phyloP scores from a whole-genome alignment of 2,888 invertebrate genomes.

The Anorthoa munda region DNA sequence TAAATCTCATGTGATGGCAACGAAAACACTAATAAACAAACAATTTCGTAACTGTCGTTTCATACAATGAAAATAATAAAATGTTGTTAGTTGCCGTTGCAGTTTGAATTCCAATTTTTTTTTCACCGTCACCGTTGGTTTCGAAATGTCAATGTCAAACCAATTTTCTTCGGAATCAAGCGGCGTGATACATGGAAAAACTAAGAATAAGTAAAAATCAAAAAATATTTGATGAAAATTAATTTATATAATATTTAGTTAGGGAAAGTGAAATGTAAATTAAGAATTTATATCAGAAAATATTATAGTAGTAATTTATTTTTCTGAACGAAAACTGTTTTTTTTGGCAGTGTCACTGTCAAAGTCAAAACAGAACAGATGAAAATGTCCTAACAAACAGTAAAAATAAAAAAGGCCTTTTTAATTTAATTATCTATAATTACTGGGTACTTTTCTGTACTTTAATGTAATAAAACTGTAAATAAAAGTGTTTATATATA shows the following conservation, averaged over 20 bases:
- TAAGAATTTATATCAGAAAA: not conserved
- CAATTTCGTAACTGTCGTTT: slow-evolving; percentile 75
- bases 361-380: not conserved
- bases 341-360: not conserved
- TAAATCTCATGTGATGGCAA: slow-evolving; percentile 47
- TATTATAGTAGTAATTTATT: not conserved
- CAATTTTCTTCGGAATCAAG: not conserved
- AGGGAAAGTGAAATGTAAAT: not conserved
- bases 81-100: slow-evolving; percentile 81
- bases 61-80: slow-evolving; percentile 64
- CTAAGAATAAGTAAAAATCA: not conserved
- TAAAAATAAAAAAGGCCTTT: too few relatives aligned
- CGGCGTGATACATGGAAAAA: slow-evolving; percentile 13
- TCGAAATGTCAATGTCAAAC: slow-evolving; percentile 48
- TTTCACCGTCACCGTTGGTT: slow-evolving; percentile 51
- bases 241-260: not conserved
- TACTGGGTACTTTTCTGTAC: not conserved
- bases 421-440: slow-evolving; percentile 6
- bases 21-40: slow-evolving; percentile 74
- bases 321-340: slow-evolving; percentile 4
- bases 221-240: not conserved
- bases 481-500: slow-evolving; percentile 19
- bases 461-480: not conserved
- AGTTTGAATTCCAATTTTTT: slow-evolving; percentile 80
- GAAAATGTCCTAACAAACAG: slow-evolving; percentile 12